Percentiles rank a stretch among this genome's conserved stretches.
Conservation (phyloP, 2,113 vertebrate species). For the Callaeas wilsoni region DNA sequence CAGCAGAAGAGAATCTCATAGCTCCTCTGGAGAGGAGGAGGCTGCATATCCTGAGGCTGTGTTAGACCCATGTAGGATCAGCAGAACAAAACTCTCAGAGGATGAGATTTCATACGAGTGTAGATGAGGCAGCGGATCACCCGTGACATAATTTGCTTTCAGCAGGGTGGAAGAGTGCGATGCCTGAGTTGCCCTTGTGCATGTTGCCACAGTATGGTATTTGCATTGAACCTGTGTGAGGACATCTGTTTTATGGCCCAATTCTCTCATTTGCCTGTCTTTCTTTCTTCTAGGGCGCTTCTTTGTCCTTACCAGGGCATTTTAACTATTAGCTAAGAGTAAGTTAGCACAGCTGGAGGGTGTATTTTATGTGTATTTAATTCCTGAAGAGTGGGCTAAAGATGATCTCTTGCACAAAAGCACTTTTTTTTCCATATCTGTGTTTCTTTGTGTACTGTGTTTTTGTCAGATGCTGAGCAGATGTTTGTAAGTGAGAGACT, state of each 20-base stretch:
- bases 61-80: not conserved
- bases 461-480: not conserved
- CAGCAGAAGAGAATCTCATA: not conserved
- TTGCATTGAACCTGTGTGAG: not conserved
- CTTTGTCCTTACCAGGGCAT: not conserved
- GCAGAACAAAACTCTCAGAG: not conserved
- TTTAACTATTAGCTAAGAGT: not conserved
- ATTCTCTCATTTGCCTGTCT: not conserved
- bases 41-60: not conserved
- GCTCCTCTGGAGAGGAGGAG: not conserved
- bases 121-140: not conserved
- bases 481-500: not conserved
- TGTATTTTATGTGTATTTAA: not conserved
- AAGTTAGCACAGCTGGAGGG: not conserved
- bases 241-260: not conserved
- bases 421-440: not conserved
- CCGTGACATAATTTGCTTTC: accelerated
- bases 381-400: not conserved
- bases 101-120: not conserved
- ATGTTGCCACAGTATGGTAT: accelerated
- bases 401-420: not conserved
- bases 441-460: not conserved
- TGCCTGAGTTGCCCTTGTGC: not conserved
- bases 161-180: not conserved
- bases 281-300: not conserved